Conservation (phyloP, 92 coral and sea anemone species). For the Blastomussa wellsi region DNA sequence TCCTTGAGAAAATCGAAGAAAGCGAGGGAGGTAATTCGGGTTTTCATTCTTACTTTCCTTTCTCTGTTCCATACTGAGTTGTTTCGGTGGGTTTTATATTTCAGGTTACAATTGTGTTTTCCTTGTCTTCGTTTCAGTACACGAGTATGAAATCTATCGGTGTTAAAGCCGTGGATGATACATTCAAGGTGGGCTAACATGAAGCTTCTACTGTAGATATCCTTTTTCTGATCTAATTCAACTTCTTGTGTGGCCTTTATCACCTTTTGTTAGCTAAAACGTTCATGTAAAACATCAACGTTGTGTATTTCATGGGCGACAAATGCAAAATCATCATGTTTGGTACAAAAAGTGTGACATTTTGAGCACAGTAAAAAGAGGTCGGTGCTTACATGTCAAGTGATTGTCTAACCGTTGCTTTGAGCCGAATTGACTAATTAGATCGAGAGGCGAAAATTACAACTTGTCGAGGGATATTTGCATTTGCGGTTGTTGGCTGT, state of each 20-base stretch:
- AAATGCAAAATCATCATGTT: no score
- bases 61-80: not conserved
- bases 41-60: not conserved
- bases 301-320: no score
- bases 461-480: no score
- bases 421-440: no score
- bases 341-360: no score
- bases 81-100: not conserved
- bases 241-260: not conserved
- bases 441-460: no score
- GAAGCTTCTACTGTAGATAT: not conserved
- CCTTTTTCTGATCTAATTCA: not conserved
- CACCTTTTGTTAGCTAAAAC: no score
- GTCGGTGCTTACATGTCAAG: no score
- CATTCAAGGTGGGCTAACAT: conserved; percentile 76
- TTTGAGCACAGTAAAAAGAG: no score
- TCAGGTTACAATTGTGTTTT: not conserved
- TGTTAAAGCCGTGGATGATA: conserved; percentile 93
- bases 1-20: conserved; percentile 89
- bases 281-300: no score
- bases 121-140: conserved; percentile 58
- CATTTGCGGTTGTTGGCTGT: not conserved
- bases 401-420: no score
- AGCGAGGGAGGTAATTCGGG: conserved; percentile 80
- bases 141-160: conserved; percentile 96